phyloP scores from a whole-genome alignment of 1,140 invertebrate genomes.

The Monochamus saltuarius region DNA sequence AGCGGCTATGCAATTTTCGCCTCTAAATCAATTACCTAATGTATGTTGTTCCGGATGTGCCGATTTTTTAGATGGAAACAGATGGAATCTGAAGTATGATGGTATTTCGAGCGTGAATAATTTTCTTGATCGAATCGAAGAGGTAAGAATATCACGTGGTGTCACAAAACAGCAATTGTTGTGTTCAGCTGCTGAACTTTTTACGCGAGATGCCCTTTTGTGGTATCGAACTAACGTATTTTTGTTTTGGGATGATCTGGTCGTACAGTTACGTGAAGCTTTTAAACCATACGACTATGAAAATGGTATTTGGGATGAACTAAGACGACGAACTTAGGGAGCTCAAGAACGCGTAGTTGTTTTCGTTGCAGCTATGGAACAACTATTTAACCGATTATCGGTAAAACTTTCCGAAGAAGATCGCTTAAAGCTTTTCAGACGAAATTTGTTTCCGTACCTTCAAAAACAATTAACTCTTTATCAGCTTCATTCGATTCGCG shows the following conservation, averaged over 20 bases:
- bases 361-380: constrained; percentile 9
- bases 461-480: too few species aligned
- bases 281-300: constrained; percentile 17
- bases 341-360: constrained; percentile 3
- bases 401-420: too few species aligned
- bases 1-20: too few species aligned
- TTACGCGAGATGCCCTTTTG: constrained; percentile 10
- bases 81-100: constrained; percentile 13
- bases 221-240: constrained; percentile 24
- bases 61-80: neutral
- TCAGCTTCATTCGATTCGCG: too few species aligned
- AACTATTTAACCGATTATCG: neutral
- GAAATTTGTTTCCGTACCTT: too few species aligned
- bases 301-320: constrained; percentile 17
- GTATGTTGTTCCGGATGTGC: too few species aligned
- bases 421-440: too few species aligned
- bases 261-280: neutral
- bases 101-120: constrained; percentile 5
- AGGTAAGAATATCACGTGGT: constrained; percentile 16
- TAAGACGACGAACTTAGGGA: constrained; percentile 13
- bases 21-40: too few species aligned
- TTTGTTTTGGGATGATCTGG: constrained; percentile 8
- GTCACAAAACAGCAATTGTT: constrained; percentile 12
- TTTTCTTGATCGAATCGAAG: constrained; percentile 25
- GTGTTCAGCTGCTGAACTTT: constrained; percentile 19